These are phyloP conservation scores for Zosterops japonicus DNA, from an alignment of 2,113 vertebrate genomes.

Conservation along the genomic window DNA sequence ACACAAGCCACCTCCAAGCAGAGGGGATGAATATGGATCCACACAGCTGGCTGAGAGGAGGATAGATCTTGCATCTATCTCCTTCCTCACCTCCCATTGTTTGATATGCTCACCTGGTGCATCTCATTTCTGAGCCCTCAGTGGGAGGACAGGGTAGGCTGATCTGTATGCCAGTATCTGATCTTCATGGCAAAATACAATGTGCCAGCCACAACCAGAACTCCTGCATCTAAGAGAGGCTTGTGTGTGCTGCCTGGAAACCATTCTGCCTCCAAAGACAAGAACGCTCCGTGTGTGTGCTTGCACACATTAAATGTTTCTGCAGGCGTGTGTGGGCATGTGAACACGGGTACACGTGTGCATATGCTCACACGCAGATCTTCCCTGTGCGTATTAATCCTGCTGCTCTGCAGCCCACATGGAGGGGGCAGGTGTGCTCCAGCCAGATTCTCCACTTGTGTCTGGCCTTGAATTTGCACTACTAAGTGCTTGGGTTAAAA, in stretches of 20 bases:
- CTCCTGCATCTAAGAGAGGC: not conserved
- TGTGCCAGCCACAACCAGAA: conserved; percentile 3
- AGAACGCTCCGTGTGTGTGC: not conserved
- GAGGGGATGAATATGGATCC: not conserved
- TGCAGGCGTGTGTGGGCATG: not conserved
- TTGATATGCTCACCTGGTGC: conserved; percentile 1
- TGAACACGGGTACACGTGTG: not conserved
- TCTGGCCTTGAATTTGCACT: not conserved
- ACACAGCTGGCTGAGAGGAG: not conserved
- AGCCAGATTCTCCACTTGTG: not conserved
- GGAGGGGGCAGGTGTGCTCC: not conserved
- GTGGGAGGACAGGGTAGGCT: not conserved
- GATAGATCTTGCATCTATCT: not conserved
- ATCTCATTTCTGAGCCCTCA: not conserved
- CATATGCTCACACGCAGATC: not conserved
- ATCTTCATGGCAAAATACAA: not conserved
- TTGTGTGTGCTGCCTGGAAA: conserved; percentile 23
- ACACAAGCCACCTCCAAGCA: not conserved
- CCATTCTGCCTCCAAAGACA: not conserved
- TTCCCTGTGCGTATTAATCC: not conserved
- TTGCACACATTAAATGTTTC: conserved; percentile 22
- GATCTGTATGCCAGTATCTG: not conserved
- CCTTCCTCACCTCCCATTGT: not conserved
- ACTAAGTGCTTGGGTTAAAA: not conserved
- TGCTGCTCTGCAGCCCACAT: conserved; percentile 2